Percentiles rank a stretch among this genome's conserved stretches.
Conservation (phyloP, 2,888 invertebrate species). For the Lamellibrachia columna region DNA sequence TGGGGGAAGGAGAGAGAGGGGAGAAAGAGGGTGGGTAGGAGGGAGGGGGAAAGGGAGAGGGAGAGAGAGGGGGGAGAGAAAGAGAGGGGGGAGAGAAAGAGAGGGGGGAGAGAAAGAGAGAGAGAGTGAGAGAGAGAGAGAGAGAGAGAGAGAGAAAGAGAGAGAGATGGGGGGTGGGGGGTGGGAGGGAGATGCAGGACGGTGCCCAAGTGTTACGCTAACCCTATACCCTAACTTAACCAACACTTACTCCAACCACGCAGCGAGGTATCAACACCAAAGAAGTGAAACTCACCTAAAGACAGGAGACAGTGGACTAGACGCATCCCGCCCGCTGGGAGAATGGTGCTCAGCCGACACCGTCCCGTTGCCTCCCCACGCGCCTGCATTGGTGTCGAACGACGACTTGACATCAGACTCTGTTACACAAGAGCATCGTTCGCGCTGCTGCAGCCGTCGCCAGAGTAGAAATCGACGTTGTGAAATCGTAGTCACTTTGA, state of each 20-base stretch:
- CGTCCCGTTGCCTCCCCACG: background rate
- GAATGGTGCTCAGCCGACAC: background rate
- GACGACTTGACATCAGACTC: background rate
- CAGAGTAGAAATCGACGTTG: background rate
- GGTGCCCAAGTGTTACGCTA: background rate
- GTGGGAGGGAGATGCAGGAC: background rate
- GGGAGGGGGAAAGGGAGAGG: background rate
- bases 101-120: background rate
- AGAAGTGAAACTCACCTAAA: background rate
- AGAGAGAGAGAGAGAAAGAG: background rate
- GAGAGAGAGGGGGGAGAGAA: slow-evolving; percentile 7
- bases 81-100: background rate
- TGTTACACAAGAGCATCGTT: background rate
- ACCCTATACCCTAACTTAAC: background rate
- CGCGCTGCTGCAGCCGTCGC: background rate
- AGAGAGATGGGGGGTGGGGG: background rate
- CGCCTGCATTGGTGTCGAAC: background rate
- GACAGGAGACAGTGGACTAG: background rate
- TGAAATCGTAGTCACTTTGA: background rate
- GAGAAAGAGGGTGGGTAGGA: slow-evolving; percentile 18
- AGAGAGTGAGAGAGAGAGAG: background rate
- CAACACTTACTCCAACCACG: background rate
- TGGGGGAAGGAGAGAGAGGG: slow-evolving; percentile 13
- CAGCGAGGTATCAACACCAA: background rate
- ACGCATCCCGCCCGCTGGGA: background rate